A percentile compares a stretch with the other conserved stretches of the same genome.
These are phyloP conservation scores for Scophthalmus maximus DNA, from an alignment of 2,113 vertebrate species.

Conservation along the genomic window DNA sequence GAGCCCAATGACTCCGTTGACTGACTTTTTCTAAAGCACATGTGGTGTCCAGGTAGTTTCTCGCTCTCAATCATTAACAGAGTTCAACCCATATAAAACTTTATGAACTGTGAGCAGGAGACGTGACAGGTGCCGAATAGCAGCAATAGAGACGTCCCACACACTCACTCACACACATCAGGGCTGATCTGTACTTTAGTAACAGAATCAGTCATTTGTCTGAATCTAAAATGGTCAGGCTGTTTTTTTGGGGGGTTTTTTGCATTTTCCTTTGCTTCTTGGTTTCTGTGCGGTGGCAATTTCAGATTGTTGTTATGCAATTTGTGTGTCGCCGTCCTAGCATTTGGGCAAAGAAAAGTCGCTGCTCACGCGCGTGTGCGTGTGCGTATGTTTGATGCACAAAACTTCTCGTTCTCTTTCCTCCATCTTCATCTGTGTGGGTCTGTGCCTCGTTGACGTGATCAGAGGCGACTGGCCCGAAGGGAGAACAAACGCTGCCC, in stretches of 20 bases:
- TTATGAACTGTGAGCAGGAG: not conserved
- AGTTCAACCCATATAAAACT: slow-evolving; percentile 21
- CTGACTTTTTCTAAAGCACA: not conserved
- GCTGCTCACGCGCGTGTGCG: too few species aligned
- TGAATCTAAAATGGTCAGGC: too few species aligned
- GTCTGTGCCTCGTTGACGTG: slow-evolving; percentile 55
- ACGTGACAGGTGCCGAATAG: not conserved
- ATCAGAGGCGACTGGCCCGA: slow-evolving; percentile 65
- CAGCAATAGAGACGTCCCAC: not conserved
- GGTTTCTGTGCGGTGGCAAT: too few species aligned
- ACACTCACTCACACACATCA: not conserved
- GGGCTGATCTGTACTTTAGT: not conserved
- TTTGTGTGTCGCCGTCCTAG: not conserved
- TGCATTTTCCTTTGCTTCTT: too few species aligned
- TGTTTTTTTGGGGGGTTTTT: too few species aligned
- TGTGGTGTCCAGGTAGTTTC: slow-evolving; percentile 3
- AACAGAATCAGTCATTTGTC: too few species aligned
- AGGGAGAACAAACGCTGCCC: slow-evolving; percentile 71
- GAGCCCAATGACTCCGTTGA: not conserved
- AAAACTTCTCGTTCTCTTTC: not conserved
- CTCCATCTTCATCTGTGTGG: slow-evolving; percentile 14
- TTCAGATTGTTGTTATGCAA: too few species aligned
- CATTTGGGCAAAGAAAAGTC: too few species aligned
- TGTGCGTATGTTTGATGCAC: not conserved
- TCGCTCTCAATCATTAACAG: slow-evolving; percentile 60